These are phyloP conservation scores for Daboia siamensis DNA, from an alignment of 2,113 vertebrate species.

Conservation along the genomic window DNA sequence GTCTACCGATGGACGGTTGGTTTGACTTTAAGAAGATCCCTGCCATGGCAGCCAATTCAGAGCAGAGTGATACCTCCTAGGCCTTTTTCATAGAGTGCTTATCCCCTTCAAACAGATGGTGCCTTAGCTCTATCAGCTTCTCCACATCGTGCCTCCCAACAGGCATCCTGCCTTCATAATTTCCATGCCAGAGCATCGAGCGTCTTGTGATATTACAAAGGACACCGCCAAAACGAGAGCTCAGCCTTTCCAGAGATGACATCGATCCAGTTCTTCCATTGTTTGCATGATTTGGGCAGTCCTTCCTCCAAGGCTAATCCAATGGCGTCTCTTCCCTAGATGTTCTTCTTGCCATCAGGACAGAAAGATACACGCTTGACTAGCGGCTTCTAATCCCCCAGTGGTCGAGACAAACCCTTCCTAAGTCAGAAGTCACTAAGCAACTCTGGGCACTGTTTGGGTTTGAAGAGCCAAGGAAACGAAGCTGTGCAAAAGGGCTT, in stretches of 20 bases:
- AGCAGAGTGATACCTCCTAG: constrained; percentile 49
- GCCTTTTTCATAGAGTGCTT: constrained; percentile 57
- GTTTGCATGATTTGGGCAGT: constrained; percentile 7
- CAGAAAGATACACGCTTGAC: constrained; percentile 40
- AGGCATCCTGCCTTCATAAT: constrained; percentile 1
- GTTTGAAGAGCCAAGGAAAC: neutral
- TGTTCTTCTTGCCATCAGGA: constrained; percentile 44
- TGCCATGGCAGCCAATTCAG: constrained; percentile 30
- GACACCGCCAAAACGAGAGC: constrained; percentile 1
- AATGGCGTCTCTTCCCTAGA: constrained; percentile 30
- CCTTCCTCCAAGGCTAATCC: constrained; percentile 46
- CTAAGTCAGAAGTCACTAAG: constrained; percentile 40
- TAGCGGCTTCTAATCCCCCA: constrained; percentile 21
- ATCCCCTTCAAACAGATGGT: constrained; percentile 57
- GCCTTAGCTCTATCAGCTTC: constrained; percentile 33
- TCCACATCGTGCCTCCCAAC: constrained; percentile 36
- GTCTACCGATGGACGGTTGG: neutral
- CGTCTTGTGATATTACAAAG: neutral
- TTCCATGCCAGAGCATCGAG: constrained; percentile 16
- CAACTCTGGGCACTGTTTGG: constrained; percentile 34
- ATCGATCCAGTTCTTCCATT: neutral
- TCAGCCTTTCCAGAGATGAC: constrained; percentile 18
- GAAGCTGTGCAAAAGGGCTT: constrained; percentile 22
- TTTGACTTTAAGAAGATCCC: neutral
- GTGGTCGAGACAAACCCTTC: constrained; percentile 12